phyloP scores from a whole-genome alignment of 1,140 invertebrate genomes.

The Holotrichia oblita region DNA sequence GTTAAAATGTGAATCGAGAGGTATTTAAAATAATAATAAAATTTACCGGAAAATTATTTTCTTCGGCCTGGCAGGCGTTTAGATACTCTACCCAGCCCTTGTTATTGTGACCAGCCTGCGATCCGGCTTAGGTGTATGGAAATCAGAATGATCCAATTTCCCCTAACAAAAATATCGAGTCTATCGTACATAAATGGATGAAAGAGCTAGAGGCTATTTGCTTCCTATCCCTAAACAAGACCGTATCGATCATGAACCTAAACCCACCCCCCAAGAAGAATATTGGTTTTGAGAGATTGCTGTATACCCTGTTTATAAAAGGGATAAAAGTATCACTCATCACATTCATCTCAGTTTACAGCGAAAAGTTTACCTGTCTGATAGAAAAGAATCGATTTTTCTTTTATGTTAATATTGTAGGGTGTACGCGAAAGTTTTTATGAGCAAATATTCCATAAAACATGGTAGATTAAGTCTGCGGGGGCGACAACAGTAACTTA shows the following conservation, averaged over 20 bases:
- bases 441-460: conserved; percentile 10
- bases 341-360: conserved; percentile 29
- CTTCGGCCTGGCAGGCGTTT: neutral
- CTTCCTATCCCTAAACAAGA: conserved; percentile 48
- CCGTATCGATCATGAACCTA: conserved; percentile 46
- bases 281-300: conserved; percentile 35
- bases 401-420: conserved; percentile 25
- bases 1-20: neutral
- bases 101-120: conserved; percentile 46
- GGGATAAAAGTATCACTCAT: conserved; percentile 35
- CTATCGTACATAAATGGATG: conserved; percentile 50
- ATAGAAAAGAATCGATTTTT: conserved; percentile 32
- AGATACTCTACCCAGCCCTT: conserved; percentile 40
- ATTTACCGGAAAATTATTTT: conserved; percentile 30
- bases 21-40: conserved; percentile 12
- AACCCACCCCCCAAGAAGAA: conserved; percentile 24
- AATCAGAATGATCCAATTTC: conserved; percentile 52
- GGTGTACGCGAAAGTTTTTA: conserved; percentile 26
- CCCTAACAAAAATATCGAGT: conserved; percentile 50
- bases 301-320: conserved; percentile 33
- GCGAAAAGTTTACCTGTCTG: conserved; percentile 18
- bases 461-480: conserved; percentile 20
- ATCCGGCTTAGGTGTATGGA: conserved; percentile 51
- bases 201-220: conserved; percentile 50
- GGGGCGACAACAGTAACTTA: conserved; percentile 21